A percentile compares a stretch with the other conserved stretches of the same genome.
These are phyloP conservation scores for Chascanopsetta lugubris DNA, from an alignment of 2,113 vertebrate genomes.

Conservation along the genomic window DNA sequence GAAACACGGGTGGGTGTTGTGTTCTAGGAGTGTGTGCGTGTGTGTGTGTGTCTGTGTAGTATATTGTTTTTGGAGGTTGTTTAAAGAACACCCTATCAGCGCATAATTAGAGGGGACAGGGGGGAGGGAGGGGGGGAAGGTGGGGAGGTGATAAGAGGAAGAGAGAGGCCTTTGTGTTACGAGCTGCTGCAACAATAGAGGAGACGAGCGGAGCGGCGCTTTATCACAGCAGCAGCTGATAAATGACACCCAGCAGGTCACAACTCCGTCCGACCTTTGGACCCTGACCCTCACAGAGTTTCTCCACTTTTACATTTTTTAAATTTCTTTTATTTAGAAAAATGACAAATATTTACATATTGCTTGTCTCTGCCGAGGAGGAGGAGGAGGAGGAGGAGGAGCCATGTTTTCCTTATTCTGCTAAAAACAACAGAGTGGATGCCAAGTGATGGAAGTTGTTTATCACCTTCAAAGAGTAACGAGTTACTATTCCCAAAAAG, in stretches of 20 bases:
- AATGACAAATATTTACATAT: neutral
- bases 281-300: too few relatives aligned
- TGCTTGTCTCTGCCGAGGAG: neutral
- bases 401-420: too few relatives aligned
- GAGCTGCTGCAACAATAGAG: constrained; percentile 29
- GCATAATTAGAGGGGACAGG: constrained; percentile 40
- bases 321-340: neutral
- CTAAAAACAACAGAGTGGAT: too few relatives aligned
- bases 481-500: too few relatives aligned
- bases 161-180: constrained; percentile 63
- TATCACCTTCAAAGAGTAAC: too few relatives aligned
- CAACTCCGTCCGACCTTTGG: constrained; percentile 37
- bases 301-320: neutral
- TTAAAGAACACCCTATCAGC: constrained; percentile 64
- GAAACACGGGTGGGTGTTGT: constrained; percentile 30
- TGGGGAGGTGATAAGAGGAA: constrained; percentile 62
- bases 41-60: constrained; percentile 28
- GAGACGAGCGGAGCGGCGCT: constrained; percentile 29
- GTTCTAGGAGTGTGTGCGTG: constrained; percentile 23
- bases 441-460: too few relatives aligned
- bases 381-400: too few relatives aligned
- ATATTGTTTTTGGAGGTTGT: constrained; percentile 64
- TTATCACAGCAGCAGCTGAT: constrained; percentile 17
- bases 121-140: constrained; percentile 18
- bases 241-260: constrained; percentile 12